Percentiles rank a stretch among this genome's conserved stretches.
Conservation (phyloP, 1,140 invertebrate species). For the Temnothorax longispinosus region DNA sequence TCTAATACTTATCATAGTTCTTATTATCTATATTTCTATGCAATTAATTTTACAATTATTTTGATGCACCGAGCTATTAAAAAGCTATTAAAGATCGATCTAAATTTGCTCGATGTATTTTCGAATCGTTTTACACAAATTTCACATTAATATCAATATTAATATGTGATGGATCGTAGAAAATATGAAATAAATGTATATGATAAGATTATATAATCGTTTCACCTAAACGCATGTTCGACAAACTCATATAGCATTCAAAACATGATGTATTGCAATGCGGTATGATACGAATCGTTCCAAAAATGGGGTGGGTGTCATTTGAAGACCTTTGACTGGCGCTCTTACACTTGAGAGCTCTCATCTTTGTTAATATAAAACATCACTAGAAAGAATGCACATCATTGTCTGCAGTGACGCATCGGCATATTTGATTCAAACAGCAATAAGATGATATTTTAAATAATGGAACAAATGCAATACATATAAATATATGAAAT, state of each 20-base stretch:
- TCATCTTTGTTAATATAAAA: conserved; percentile 29
- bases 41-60: background rate
- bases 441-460: background rate
- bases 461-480: background rate
- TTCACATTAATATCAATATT: background rate
- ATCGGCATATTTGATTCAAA: background rate
- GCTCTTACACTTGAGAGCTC: background rate
- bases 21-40: background rate
- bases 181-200: background rate
- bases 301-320: background rate
- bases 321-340: background rate
- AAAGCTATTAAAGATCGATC: no score
- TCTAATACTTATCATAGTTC: background rate
- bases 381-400: background rate
- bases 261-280: background rate
- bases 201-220: background rate
- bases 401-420: background rate
- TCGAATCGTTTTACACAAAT: background rate
- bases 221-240: background rate
- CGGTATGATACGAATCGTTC: conserved; percentile 11
- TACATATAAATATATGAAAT: background rate
- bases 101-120: background rate
- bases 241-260: background rate
- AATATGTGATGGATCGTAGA: background rate
- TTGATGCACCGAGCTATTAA: background rate